A percentile compares a stretch with the other conserved stretches of the same genome.
Evolutionary conservation across 2,797 vertebrate species (phyloP).

Genomic region (Neosilurus mollespiculum): DNA sequence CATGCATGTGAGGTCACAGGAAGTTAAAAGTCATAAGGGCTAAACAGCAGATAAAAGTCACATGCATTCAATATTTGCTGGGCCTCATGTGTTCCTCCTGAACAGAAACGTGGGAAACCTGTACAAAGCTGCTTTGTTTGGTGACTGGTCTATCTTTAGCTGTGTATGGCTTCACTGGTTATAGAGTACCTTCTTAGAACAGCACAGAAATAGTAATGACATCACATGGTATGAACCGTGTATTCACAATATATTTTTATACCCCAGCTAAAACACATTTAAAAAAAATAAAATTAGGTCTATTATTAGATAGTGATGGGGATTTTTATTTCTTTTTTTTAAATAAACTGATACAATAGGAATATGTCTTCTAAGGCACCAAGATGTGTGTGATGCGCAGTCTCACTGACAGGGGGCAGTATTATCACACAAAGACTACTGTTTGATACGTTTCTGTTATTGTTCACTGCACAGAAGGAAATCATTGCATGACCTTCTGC

Average conservation of each 20-base stretch:
- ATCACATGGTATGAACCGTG: not conserved
- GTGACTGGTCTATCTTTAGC: conserved; percentile 20
- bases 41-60: conserved; percentile 46
- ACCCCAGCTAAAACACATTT: not conserved
- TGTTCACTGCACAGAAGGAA: not conserved
- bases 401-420: conserved; percentile 42
- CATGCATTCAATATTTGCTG: conserved; percentile 29
- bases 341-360: not conserved
- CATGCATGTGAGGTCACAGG: conserved; percentile 1
- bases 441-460: not conserved
- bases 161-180: conserved; percentile 9
- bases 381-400: not conserved
- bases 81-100: conserved; percentile 44
- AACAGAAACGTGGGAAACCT: conserved; percentile 31
- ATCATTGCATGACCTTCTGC: conserved; percentile 1
- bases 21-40: conserved; percentile 21
- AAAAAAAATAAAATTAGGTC: not conserved
- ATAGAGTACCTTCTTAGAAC: not conserved
- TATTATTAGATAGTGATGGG: not conserved
- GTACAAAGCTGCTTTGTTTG: conserved; percentile 41
- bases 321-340: not conserved
- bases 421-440: conserved; percentile 20
- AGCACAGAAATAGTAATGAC: not conserved
- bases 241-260: not conserved
- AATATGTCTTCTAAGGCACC: not conserved